phyloP scores from a whole-genome alignment of 2,888 invertebrate species.

The Chouioia cunea region DNA sequence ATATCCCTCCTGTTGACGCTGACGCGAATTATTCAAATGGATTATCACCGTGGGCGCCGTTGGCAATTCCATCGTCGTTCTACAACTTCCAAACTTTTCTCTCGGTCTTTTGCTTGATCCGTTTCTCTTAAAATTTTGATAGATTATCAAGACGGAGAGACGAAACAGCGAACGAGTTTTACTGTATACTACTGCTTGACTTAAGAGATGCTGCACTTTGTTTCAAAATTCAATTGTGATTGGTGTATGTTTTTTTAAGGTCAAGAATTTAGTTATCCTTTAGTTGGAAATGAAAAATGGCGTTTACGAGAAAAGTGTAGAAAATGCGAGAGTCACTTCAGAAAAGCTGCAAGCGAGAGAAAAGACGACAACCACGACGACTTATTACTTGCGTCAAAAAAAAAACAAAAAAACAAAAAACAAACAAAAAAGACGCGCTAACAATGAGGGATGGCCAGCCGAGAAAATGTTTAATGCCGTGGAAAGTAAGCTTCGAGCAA shows the following conservation, averaged over 20 bases:
- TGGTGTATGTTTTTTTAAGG: too few species aligned
- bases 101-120: conserved; percentile 49
- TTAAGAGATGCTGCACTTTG: background rate
- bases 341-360: conserved; percentile 14
- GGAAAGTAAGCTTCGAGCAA: conserved; percentile 66
- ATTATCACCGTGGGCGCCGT: conserved; percentile 59
- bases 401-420: conserved; percentile 16
- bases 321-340: conserved; percentile 5
- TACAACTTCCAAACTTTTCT: conserved; percentile 13
- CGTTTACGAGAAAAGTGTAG: background rate
- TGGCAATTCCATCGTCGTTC: conserved; percentile 24
- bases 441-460: conserved; percentile 67
- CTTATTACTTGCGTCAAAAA: conserved; percentile 20
- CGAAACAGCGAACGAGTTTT: conserved; percentile 48
- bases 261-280: too few species aligned
- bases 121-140: conserved; percentile 66
- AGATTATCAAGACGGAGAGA: conserved; percentile 63
- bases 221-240: background rate
- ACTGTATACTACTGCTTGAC: conserved; percentile 16
- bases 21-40: conserved; percentile 66
- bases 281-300: too few species aligned
- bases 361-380: conserved; percentile 27
- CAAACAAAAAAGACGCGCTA: conserved; percentile 51
- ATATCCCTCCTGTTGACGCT: conserved; percentile 49
- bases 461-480: conserved; percentile 67